These are phyloP conservation scores for Eugnorisma glareosa DNA, from an alignment of 2,888 invertebrate genomes.

Conservation along the genomic window DNA sequence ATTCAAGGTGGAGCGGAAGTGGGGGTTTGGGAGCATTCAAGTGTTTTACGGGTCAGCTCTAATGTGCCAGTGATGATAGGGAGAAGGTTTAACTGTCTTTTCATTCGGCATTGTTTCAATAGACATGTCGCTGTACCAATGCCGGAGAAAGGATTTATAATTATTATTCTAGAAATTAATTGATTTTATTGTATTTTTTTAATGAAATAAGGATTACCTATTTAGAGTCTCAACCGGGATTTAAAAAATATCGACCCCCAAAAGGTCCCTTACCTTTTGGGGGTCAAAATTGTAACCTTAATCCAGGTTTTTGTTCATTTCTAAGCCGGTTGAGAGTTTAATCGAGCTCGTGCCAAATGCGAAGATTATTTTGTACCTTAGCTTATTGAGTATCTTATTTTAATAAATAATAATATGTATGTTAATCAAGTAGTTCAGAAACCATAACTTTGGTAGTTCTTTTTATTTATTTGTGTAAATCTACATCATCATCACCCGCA, in stretches of 20 bases:
- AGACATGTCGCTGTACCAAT: no score
- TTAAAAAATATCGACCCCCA: neutral
- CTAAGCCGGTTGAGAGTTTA: no score
- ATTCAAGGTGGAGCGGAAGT: neutral
- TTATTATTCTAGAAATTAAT: no score
- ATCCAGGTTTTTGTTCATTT: neutral
- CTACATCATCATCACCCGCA: no score
- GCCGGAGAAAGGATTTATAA: no score
- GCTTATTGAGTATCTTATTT: neutral
- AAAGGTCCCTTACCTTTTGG: neutral
- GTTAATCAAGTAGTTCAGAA: neutral
- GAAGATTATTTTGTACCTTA: neutral
- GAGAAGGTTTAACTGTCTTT: no score
- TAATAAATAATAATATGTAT: neutral
- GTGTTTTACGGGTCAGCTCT: no score
- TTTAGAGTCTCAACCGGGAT: neutral
- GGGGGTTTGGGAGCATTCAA: neutral
- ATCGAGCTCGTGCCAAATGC: no score
- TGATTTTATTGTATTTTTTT: no score
- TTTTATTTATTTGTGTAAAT: neutral
- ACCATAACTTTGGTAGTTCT: neutral
- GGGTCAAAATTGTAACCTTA: neutral
- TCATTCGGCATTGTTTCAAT: no score
- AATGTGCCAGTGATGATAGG: no score
- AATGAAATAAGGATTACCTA: neutral